These are phyloP conservation scores for Anoura caudifer DNA, from an alignment of 2,113 vertebrate genomes.

Conservation along the genomic window DNA sequence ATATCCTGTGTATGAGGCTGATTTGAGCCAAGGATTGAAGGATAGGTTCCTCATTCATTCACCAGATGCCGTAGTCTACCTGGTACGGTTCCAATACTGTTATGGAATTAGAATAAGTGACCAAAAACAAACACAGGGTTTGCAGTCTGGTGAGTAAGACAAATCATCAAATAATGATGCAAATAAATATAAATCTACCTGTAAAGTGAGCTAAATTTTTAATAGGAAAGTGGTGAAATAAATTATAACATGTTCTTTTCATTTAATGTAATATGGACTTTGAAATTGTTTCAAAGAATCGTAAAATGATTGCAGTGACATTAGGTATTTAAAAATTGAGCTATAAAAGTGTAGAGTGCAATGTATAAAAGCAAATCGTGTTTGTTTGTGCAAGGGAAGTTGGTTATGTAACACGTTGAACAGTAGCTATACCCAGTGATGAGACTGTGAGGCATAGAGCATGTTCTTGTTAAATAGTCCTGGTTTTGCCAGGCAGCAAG, in stretches of 20 bases:
- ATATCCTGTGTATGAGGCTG: neutral
- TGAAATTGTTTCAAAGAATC: neutral
- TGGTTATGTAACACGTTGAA: neutral
- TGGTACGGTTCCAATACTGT: neutral
- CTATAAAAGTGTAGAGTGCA: neutral
- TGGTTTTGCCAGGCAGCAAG: neutral
- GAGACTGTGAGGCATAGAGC: neutral
- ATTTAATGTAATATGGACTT: neutral
- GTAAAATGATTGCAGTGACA: neutral
- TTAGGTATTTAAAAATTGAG: neutral
- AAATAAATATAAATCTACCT: neutral
- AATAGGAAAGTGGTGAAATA: neutral
- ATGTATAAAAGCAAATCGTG: neutral
- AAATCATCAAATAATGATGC: neutral
- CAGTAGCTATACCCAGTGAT: neutral
- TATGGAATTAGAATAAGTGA: neutral
- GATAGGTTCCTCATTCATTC: neutral
- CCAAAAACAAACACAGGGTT: neutral
- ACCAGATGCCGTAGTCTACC: neutral
- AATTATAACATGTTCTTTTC: neutral
- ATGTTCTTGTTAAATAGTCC: neutral
- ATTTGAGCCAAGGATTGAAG: neutral
- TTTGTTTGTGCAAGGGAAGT: neutral
- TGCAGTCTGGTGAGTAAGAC: neutral
- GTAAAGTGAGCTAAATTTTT: neutral